These are phyloP conservation scores for Rafetus swinhoei DNA, from an alignment of 2,113 vertebrate genomes.

Conservation along the genomic window DNA sequence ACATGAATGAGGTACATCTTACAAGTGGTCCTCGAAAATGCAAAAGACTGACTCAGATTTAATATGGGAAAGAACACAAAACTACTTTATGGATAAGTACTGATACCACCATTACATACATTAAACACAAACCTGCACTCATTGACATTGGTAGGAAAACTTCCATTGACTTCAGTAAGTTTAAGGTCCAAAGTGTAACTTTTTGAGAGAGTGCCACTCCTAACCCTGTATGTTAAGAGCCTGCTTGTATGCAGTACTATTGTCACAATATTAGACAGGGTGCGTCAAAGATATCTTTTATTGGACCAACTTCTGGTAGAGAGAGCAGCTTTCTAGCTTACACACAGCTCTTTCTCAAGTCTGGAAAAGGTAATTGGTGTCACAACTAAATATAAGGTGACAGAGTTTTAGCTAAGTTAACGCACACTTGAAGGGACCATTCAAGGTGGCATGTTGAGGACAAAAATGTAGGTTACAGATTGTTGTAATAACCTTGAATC, in stretches of 20 bases:
- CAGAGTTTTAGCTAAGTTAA: neutral
- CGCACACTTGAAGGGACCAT: neutral
- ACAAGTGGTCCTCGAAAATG: neutral
- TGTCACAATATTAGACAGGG: neutral
- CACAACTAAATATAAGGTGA: neutral
- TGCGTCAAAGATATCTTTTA: neutral
- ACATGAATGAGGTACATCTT: neutral
- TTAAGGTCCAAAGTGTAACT: neutral
- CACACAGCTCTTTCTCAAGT: neutral
- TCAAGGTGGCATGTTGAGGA: neutral
- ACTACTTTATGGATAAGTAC: neutral
- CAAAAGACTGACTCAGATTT: neutral
- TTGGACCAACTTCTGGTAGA: neutral
- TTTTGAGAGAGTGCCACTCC: neutral
- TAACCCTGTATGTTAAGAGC: neutral
- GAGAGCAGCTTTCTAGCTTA: neutral
- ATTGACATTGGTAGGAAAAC: neutral
- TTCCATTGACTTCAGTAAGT: neutral
- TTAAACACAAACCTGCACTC: neutral
- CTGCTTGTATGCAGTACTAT: neutral
- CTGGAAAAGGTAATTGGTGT: neutral
- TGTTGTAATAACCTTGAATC: neutral
- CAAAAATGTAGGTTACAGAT: neutral
- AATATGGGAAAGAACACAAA: conserved; percentile 15
- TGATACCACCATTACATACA: neutral